Percentiles rank a stretch among this genome's conserved stretches.
phyloP scores from a whole-genome alignment of 2,113 vertebrate species.

The Sinosuthora webbiana region DNA sequence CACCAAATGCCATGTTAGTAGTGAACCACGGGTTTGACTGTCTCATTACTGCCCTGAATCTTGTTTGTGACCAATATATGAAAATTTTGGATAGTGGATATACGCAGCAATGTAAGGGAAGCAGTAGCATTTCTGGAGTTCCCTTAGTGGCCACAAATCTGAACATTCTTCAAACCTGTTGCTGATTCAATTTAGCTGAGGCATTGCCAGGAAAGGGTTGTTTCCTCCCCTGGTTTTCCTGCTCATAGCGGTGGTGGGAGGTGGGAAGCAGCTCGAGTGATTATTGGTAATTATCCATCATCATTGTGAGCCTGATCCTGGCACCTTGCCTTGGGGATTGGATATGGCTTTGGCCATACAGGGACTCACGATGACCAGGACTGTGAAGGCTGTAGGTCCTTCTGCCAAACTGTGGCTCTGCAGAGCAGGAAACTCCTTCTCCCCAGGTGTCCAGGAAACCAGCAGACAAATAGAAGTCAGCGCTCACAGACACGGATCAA shows the following conservation, averaged over 20 bases:
- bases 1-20: background rate
- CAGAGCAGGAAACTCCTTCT: background rate
- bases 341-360: background rate
- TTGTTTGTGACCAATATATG: background rate
- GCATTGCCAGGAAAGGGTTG: background rate
- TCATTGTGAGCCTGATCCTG: background rate
- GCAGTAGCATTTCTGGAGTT: background rate
- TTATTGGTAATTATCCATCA: background rate
- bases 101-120: background rate
- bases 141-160: background rate
- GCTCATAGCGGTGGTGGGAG: background rate
- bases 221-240: background rate
- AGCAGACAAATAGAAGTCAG: background rate
- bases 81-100: background rate
- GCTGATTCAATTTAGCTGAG: background rate
- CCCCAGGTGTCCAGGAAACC: background rate
- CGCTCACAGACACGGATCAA: background rate
- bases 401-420: background rate
- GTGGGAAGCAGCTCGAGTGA: background rate
- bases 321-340: background rate
- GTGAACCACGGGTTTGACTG: background rate
- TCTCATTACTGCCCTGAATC: background rate
- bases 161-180: background rate
- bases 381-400: background rate
- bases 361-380: fast-evolving